Evolutionary conservation across 2,113 vertebrate genomes (phyloP), one percentile per base, ranked within the genome.

Genomic region (Podiceps cristatus): DNA sequence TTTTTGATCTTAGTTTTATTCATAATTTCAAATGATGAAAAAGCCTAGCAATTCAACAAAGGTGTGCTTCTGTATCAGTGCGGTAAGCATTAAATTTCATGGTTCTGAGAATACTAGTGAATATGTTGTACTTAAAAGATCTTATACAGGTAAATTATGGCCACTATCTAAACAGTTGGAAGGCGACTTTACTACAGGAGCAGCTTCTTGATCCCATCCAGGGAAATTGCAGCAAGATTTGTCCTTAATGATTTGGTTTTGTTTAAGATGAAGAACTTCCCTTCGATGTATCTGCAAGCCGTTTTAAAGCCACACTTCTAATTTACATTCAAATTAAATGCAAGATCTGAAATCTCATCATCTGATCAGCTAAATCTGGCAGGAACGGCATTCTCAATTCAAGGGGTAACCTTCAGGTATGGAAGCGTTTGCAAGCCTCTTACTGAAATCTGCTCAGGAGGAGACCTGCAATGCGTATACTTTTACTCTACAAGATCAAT

Each of bases 381-480:
- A 56, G 56, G n/a, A 91, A 19, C 2, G 13, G 75, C 91, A 47
- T 3, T 59, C 90, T 24, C 63, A 10, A 27, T 27, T 40, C 78
- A 18, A 44, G 58, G 75, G 77, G 86, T 96, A 95, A 94, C 95
- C 96, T 95, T 97, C 95, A 87, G 78, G 94, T 86, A 50, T 50
- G 94, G 95, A 69, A 86, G 58, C 53, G 45, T 56, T 85, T 47
- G 85, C 56, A 85, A 92, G 82, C 66, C 96, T 90, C 87, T 63
- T 37, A 44, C 24, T 53, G 96, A 93, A 92, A 96, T 40, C 91
- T 81, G 95, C 95, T 96, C 91, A 78, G 96, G 94, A 97, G 85
- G 81, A 84, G 97, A 98, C 98, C 99, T 99, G 99, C 99, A 99
- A 98, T 99, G 99, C 99, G 99, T 98, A 98, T 98, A 97, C 95